phyloP scores from a whole-genome alignment of 2,797 vertebrate genomes.

The Urophycis tenuis region DNA sequence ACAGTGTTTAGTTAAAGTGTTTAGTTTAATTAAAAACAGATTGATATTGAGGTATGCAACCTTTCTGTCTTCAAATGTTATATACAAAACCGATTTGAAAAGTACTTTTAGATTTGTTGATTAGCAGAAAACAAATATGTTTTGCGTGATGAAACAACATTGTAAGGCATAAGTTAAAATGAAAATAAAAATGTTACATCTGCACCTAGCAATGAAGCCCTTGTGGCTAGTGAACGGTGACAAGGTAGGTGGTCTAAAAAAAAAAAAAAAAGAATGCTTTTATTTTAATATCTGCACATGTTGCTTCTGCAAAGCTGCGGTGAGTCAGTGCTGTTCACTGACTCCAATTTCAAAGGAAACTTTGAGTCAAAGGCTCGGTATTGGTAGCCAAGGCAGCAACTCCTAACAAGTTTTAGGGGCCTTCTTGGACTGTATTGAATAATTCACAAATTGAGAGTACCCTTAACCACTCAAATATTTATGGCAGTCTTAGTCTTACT shows the following conservation, averaged over 20 bases:
- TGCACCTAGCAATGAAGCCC: background rate
- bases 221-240: too few species aligned
- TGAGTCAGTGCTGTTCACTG: background rate
- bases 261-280: background rate
- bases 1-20: background rate
- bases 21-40: background rate
- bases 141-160: background rate
- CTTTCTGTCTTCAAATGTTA: background rate
- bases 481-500: background rate
- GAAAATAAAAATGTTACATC: background rate
- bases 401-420: background rate
- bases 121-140: background rate
- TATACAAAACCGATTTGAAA: background rate
- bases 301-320: background rate
- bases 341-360: background rate
- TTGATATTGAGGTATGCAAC: background rate
- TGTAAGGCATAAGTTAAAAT: background rate
- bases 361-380: background rate
- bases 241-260: too few species aligned
- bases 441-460: constrained; percentile 3
- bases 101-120: background rate
- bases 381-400: background rate
- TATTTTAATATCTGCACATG: too few species aligned
- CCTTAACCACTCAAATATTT: constrained; percentile 2
- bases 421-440: constrained; percentile 6